These are phyloP conservation scores for Malurus splendens DNA, from an alignment of 2,797 vertebrate species.

Conservation along the genomic window DNA sequence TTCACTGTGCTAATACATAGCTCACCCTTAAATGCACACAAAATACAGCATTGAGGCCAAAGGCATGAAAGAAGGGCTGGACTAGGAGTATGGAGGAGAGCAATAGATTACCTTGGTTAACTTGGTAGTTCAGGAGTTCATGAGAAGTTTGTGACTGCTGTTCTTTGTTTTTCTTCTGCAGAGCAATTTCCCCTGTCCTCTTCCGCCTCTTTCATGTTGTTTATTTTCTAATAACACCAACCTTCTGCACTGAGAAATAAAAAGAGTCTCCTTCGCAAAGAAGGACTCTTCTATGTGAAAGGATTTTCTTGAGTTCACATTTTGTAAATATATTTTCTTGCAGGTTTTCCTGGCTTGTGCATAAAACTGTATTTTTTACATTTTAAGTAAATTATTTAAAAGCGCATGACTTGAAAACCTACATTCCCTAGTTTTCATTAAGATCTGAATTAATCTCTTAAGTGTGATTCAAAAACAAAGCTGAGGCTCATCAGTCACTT, in stretches of 20 bases:
- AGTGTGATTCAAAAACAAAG: neutral
- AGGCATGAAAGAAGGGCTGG: neutral
- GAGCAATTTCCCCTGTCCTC: conserved; percentile 38
- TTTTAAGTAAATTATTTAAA: neutral
- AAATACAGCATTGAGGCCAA: neutral
- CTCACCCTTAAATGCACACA: neutral
- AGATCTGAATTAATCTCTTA: neutral
- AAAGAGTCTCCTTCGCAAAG: neutral
- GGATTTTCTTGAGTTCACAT: neutral
- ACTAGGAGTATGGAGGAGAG: neutral
- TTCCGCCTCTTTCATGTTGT: conserved; percentile 40
- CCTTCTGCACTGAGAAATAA: conserved; percentile 17
- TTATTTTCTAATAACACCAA: conserved; percentile 14
- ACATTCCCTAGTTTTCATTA: neutral
- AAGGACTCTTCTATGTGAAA: neutral
- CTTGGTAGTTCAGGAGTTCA: conserved; percentile 48
- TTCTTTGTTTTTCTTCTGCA: conserved; percentile 40
- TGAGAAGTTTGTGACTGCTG: conserved; percentile 30
- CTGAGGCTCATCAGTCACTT: neutral
- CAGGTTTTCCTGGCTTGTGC: neutral
- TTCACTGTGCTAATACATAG: neutral
- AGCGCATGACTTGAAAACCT: neutral
- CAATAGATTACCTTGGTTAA: conserved; percentile 32
- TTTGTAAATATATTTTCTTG: neutral
- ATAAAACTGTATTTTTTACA: neutral